These are phyloP conservation scores for Plebejus anna DNA, from an alignment of 2,888 invertebrate species.

Conservation along the genomic window DNA sequence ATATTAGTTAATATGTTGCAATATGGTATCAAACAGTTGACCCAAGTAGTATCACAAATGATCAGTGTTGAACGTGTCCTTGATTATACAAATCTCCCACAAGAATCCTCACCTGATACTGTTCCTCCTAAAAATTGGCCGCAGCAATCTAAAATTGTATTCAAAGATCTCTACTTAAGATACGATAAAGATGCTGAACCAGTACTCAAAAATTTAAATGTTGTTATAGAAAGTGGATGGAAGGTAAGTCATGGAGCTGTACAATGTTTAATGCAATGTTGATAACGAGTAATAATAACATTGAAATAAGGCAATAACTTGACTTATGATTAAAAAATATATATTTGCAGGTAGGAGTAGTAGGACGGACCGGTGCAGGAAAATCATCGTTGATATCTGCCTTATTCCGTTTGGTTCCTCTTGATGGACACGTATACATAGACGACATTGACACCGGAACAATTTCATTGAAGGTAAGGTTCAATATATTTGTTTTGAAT, in stretches of 20 bases:
- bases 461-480: slow-evolving; percentile 78
- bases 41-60: slow-evolving; percentile 87
- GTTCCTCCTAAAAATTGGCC: slow-evolving; percentile 82
- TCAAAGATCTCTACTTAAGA: slow-evolving; percentile 80
- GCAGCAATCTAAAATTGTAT: slow-evolving; percentile 75
- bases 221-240: slow-evolving; percentile 78
- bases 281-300: too few relatives aligned
- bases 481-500: background rate
- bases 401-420: slow-evolving; percentile 85
- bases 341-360: slow-evolving; percentile 83
- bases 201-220: slow-evolving; percentile 86
- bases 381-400: slow-evolving; percentile 88
- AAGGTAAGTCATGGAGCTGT: slow-evolving; percentile 56
- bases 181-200: slow-evolving; percentile 81
- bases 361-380: slow-evolving; percentile 91
- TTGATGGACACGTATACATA: slow-evolving; percentile 84
- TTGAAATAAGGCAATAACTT: too few relatives aligned
- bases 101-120: slow-evolving; percentile 83
- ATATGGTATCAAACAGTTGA: slow-evolving; percentile 87
- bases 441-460: slow-evolving; percentile 82
- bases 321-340: background rate
- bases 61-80: slow-evolving; percentile 89
- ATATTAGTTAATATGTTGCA: slow-evolving; percentile 89
- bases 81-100: slow-evolving; percentile 86
- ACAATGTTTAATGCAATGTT: background rate